A percentile compares a stretch with the other conserved stretches of the same genome.
These are phyloP conservation scores for Ptychodera flava DNA, from an alignment of 35 echinoderm and acorn worm genomes.

Conservation along the genomic window DNA sequence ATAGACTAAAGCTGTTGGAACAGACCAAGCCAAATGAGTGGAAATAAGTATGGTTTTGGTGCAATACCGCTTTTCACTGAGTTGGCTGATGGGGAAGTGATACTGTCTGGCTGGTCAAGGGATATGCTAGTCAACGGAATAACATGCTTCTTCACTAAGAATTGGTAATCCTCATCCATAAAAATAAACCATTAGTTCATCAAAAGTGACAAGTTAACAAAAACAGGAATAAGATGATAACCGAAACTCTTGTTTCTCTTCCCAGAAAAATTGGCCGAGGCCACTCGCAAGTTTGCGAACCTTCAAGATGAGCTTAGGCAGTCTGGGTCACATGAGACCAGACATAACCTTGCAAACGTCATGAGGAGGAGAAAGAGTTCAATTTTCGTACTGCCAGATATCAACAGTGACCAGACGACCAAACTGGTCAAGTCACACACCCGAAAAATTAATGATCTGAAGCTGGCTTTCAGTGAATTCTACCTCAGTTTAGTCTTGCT, in stretches of 20 bases:
- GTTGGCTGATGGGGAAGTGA: too few species aligned
- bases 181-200: neutral
- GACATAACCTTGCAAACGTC: slow-evolving; percentile 11
- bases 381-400: slow-evolving; percentile 47
- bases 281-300: slow-evolving; percentile 70
- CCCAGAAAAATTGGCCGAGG: slow-evolving; percentile 86
- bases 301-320: slow-evolving; percentile 83
- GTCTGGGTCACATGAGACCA: slow-evolving; percentile 41
- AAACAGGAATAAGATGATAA: too few species aligned
- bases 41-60: too few species aligned
- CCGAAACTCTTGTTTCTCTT: too few species aligned
- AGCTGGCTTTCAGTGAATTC: slow-evolving; percentile 96
- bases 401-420: slow-evolving; percentile 31
- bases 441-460: slow-evolving; percentile 69
- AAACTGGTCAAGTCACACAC: slow-evolving; percentile 47
- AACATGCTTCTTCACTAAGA: too few species aligned
- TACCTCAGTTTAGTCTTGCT: slow-evolving; percentile 82
- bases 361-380: slow-evolving; percentile 46
- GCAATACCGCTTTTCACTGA: too few species aligned
- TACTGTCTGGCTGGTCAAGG: too few species aligned
- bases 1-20: too few species aligned
- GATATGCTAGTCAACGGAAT: too few species aligned
- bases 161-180: neutral
- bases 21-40: too few species aligned
- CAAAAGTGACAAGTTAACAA: too few species aligned